Percentiles rank a stretch among this genome's conserved stretches.
Conservation (phyloP, 2,113 vertebrate genomes). For the Carlito syrichta region DNA sequence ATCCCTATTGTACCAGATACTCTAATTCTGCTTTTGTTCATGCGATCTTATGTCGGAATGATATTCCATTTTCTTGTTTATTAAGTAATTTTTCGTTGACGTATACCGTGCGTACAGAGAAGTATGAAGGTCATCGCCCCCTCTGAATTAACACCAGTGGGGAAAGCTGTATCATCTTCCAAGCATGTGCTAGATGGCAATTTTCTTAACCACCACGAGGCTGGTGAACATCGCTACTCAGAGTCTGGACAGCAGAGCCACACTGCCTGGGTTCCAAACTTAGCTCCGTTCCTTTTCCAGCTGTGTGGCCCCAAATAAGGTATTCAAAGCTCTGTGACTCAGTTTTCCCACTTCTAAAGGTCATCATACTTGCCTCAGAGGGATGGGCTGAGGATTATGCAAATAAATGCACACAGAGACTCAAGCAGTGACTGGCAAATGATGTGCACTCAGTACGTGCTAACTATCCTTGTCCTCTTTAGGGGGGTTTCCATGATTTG, state of each 20-base stretch:
- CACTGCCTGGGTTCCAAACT: not conserved
- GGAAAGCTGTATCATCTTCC: not conserved
- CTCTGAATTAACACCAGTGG: not conserved
- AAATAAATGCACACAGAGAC: too few species aligned
- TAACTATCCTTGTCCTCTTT: fast-evolving
- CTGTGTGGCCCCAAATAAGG: not conserved
- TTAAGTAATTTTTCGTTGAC: not conserved
- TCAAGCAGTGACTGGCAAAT: not conserved
- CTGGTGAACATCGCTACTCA: not conserved
- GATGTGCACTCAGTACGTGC: fast-evolving
- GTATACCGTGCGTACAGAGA: not conserved
- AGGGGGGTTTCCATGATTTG: too few species aligned
- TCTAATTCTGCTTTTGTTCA: not conserved
- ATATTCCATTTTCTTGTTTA: not conserved
- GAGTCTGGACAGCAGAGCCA: not conserved
- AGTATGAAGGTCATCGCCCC: fast-evolving
- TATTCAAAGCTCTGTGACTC: not conserved
- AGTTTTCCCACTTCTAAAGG: not conserved
- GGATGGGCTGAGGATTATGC: not conserved
- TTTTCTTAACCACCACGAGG: fast-evolving
- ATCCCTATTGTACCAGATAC: not conserved
- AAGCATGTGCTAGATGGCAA: fast-evolving
- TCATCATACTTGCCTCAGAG: not conserved
- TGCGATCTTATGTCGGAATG: not conserved
- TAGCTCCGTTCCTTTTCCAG: not conserved